Conservation (phyloP, 2,113 vertebrate species). For the Lasiurus cinereus region DNA sequence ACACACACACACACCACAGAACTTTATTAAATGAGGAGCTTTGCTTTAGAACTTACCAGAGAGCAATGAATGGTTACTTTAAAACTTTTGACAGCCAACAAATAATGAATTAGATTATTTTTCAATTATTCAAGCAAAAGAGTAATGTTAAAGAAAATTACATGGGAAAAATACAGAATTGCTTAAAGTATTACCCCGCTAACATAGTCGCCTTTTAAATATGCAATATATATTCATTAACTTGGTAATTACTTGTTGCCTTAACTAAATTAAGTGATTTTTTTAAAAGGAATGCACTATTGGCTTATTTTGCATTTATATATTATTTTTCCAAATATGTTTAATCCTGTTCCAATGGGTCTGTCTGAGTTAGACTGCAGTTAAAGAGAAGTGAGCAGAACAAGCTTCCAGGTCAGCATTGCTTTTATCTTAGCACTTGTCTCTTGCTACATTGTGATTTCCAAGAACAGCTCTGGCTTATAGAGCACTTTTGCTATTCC, state of each 20-base stretch:
- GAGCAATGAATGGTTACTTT: background rate
- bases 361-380: background rate
- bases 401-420: background rate
- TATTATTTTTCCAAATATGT: background rate
- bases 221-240: background rate
- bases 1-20: background rate
- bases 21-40: background rate
- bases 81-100: background rate
- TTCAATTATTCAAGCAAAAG: constrained; percentile 3
- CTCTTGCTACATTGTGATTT: background rate
- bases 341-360: background rate
- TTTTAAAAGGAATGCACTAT: background rate
- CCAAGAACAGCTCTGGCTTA: background rate
- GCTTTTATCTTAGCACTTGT: constrained; percentile 64
- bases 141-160: constrained; percentile 22
- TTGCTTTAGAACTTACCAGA: constrained; percentile 37
- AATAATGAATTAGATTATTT: constrained; percentile 41
- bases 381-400: constrained; percentile 10
- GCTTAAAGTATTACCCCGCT: background rate
- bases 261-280: constrained; percentile 25
- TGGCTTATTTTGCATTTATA: constrained; percentile 5
- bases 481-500: background rate
- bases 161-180: background rate
- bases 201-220: background rate
- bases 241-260: background rate